Evolutionary conservation across 1,140 invertebrate species (phyloP), one percentile per base, ranked within the genome.

Genomic region (Drosophila miranda): DNA sequence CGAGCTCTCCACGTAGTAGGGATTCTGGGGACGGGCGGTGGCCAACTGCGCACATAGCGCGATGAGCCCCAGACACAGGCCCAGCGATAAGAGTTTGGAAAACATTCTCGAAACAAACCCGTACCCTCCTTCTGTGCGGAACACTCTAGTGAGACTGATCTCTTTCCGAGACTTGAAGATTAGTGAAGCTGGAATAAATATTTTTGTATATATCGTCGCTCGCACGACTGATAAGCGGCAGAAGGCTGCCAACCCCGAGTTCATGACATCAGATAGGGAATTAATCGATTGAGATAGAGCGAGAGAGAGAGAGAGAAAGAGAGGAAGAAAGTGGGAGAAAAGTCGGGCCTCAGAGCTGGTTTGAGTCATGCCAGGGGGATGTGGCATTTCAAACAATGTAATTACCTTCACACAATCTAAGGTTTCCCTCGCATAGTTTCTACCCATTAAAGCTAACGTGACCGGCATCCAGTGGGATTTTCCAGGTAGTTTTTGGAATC

Each of bases 51-150:
- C 73, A 70, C 46, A 59, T 49, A 77, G 52, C 14, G 73, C n/a
- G 21, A 59, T 26, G 72, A 81, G 77, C 64, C 70, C 51, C 60
- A 83, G 6, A 26, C 23, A 34, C 34, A 53, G 13, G 4, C 61
- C 16, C 34, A 74, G 26, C 38, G 80, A 84, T 84, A 84, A 77
- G 44, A 50, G 38, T 23, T 63, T 64, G 30, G 21, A 54, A 46
- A 45, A 43, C 81, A 86, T 84, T 42, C 45, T 50, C 13, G 28
- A 45, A 30, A 3, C 45, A 3, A 41, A 26, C 46, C 42, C 2
- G 11, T 28, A 6, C 1, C 38, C 46, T 72, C 19, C 45, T 57
- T 30, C n/a, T n/a, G 11, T 13, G 26, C 26, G 49, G 48, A 63
- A 72, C 38, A 60, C 43, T 75, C 48, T 38, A 52, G 41, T 43